A percentile compares a stretch with the other conserved stretches of the same genome.
Evolutionary conservation across 1,140 invertebrate genomes (phyloP).

Genomic region (Zaprionus inermis): DNA sequence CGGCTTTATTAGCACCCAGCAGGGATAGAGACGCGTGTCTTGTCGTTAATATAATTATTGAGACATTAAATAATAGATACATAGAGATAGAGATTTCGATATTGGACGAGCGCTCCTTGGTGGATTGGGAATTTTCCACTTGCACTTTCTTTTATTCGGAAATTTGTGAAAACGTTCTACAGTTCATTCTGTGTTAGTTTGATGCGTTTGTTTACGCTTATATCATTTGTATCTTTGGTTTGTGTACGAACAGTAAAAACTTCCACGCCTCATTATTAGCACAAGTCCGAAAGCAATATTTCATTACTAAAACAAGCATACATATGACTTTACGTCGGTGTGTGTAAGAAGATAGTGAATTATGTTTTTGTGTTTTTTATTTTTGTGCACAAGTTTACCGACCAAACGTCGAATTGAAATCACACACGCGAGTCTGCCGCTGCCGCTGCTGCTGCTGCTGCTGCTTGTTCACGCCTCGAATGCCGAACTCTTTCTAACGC

Average conservation of each 20-base stretch:
- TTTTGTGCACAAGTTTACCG: slow-evolving; percentile 2
- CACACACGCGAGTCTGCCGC: not conserved
- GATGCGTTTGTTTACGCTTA: not conserved
- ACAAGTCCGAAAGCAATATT: slow-evolving; percentile 24
- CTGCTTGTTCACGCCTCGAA: slow-evolving; percentile 26
- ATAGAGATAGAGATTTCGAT: slow-evolving; percentile 6
- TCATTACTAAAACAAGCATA: slow-evolving; percentile 28
- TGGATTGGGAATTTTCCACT: slow-evolving; percentile 38
- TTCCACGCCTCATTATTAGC: not conserved
- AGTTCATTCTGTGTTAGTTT: slow-evolving; percentile 17
- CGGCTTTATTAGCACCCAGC: slow-evolving; percentile 61
- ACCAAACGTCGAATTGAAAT: not conserved
- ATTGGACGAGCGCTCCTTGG: slow-evolving; percentile 20
- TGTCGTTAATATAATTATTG: slow-evolving; percentile 71
- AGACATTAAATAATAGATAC: slow-evolving; percentile 48
- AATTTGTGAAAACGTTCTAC: slow-evolving; percentile 26
- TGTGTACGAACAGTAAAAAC: not conserved
- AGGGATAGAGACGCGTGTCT: slow-evolving; percentile 64
- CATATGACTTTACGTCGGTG: not conserved
- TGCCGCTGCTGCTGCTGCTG: slow-evolving; percentile 8
- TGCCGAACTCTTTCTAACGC: slow-evolving; percentile 49
- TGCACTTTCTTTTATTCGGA: slow-evolving; percentile 3
- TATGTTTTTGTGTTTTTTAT: slow-evolving; percentile 21
- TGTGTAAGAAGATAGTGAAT: slow-evolving; percentile 19
- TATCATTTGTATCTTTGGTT: slow-evolving; percentile 7